A percentile compares a stretch with the other conserved stretches of the same genome.
phyloP scores from a whole-genome alignment of 1,140 invertebrate species.

The Oscheius sp. region DNA sequence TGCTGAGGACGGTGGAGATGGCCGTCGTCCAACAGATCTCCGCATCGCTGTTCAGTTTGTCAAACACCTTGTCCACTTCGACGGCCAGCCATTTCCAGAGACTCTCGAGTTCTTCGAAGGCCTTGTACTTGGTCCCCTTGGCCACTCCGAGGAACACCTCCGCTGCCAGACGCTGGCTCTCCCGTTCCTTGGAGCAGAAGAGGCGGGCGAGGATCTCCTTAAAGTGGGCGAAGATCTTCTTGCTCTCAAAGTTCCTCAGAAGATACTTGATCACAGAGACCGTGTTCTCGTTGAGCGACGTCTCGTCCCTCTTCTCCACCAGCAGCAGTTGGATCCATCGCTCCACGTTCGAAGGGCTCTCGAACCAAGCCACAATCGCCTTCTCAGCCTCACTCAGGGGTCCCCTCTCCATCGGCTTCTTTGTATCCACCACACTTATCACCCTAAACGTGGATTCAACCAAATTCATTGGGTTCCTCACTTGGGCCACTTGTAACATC shows the following conservation, averaged over 20 bases:
- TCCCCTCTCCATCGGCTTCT: not conserved
- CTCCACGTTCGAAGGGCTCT: not conserved
- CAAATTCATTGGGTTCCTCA: too few relatives aligned
- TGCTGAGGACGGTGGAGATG: not conserved
- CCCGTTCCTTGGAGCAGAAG: not conserved
- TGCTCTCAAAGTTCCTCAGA: not conserved
- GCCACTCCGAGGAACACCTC: not conserved
- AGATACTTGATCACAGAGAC: not conserved
- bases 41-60: not conserved
- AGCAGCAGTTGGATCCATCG: not conserved
- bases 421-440: not conserved
- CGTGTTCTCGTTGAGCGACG: not conserved
- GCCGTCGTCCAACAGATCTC: not conserved
- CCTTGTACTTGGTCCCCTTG: not conserved
- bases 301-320: not conserved
- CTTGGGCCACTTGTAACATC: constrained; percentile 3
- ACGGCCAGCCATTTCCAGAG: not conserved
- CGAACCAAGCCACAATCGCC: not conserved
- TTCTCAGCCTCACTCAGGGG: not conserved
- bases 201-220: not conserved
- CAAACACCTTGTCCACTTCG: not conserved
- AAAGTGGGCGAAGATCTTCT: not conserved
- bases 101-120: not conserved
- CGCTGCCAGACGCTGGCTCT: not conserved
- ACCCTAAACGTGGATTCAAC: too few relatives aligned